A percentile compares a stretch with the other conserved stretches of the same genome.
Conservation (phyloP, 2,113 vertebrate species). For the Indri indri region DNA sequence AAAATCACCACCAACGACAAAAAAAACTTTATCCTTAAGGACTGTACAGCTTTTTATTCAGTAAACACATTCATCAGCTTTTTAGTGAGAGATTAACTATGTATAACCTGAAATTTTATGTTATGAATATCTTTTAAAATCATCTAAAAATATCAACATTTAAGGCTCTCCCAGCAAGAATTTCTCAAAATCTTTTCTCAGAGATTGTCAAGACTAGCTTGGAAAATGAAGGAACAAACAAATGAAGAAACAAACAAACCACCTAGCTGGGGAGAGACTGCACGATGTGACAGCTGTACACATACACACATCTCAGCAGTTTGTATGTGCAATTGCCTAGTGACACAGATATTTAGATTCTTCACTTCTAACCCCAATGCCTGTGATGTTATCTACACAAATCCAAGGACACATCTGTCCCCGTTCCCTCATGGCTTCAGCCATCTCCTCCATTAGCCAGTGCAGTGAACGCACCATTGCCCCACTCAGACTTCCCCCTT, state of each 20-base stretch:
- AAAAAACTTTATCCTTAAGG: background rate
- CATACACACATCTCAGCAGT: background rate
- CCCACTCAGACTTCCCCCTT: background rate
- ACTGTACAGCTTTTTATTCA: background rate
- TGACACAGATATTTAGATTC: background rate
- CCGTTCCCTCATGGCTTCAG: background rate
- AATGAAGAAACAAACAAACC: background rate
- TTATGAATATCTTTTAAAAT: background rate
- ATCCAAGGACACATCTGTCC: background rate
- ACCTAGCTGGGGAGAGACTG: background rate
- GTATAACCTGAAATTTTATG: background rate
- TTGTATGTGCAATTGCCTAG: background rate
- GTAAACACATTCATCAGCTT: background rate
- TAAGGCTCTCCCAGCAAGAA: background rate
- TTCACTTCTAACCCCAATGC: background rate
- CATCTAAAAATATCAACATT: background rate
- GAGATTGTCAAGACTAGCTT: background rate
- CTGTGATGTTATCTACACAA: background rate
- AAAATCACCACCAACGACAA: too few relatives aligned
- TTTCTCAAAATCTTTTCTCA: background rate
- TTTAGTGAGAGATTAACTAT: background rate
- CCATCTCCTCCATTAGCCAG: background rate
- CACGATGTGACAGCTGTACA: background rate
- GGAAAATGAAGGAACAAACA: background rate
- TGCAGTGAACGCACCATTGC: fast-evolving